Evolutionary conservation across 1,140 invertebrate species (phyloP).

Genomic region (Drosophila mauritiana): DNA sequence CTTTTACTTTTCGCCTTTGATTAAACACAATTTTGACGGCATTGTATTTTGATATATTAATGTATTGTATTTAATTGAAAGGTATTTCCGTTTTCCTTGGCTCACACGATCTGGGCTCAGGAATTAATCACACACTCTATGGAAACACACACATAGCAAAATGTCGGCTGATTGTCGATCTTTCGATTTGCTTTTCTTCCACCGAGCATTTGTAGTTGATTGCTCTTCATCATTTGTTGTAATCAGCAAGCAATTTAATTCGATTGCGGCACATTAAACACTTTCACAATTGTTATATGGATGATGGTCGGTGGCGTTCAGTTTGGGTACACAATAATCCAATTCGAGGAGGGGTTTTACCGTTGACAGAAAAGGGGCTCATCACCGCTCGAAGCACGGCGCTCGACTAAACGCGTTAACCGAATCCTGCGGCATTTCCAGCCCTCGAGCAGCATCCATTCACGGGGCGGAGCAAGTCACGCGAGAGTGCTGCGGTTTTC

Average conservation of each 20-base stretch:
- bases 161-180: slow-evolving; percentile 62
- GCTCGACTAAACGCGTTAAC: slow-evolving; percentile 61
- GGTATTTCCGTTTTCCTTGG: slow-evolving; percentile 71
- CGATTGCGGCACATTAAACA: slow-evolving; percentile 74
- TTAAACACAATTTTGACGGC: slow-evolving; percentile 56
- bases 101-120: slow-evolving; percentile 32
- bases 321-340: slow-evolving; percentile 53
- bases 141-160: slow-evolving; percentile 21
- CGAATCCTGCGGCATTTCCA: slow-evolving; percentile 72
- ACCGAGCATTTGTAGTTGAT: slow-evolving; percentile 31
- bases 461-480: slow-evolving; percentile 75
- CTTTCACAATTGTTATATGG: slow-evolving; percentile 66
- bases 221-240: slow-evolving; percentile 66
- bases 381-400: slow-evolving; percentile 71
- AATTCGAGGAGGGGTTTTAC: slow-evolving; percentile 47
- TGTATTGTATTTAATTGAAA: slow-evolving; percentile 77
- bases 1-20: slow-evolving; percentile 68
- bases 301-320: slow-evolving; percentile 12
- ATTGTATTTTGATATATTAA: slow-evolving; percentile 55
- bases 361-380: slow-evolving; percentile 49
- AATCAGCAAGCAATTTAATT: slow-evolving; percentile 75
- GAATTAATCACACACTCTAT: slow-evolving; percentile 39
- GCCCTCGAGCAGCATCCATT: slow-evolving; percentile 69
- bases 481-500: slow-evolving; percentile 34
- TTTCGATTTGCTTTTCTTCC: slow-evolving; percentile 31